A percentile compares a stretch with the other conserved stretches of the same genome.
Evolutionary conservation across 1,140 invertebrate genomes (phyloP).

Genomic region (Drosophila orena): DNA sequence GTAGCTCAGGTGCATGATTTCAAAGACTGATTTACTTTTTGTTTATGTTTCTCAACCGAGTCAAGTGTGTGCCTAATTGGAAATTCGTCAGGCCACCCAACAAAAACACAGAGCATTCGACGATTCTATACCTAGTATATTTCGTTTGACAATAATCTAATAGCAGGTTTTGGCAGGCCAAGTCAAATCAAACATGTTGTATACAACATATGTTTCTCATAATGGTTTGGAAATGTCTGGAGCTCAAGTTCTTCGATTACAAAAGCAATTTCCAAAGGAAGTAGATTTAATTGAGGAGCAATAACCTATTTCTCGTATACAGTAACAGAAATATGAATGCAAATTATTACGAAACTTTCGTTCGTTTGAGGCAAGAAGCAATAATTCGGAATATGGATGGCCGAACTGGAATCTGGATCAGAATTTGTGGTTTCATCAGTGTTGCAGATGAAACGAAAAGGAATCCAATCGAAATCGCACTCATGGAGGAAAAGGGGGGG

Average conservation of each 20-base stretch:
- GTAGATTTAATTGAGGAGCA: too few relatives aligned
- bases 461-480: conserved; percentile 20
- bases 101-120: too few relatives aligned
- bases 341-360: conserved; percentile 9
- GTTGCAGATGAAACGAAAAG: not conserved
- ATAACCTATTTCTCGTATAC: not conserved
- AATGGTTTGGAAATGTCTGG: too few relatives aligned
- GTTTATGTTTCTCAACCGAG: too few relatives aligned
- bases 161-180: too few relatives aligned
- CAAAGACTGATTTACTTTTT: not conserved
- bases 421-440: conserved; percentile 7
- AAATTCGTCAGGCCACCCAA: not conserved
- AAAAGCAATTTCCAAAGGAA: too few relatives aligned
- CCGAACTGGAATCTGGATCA: not conserved
- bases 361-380: not conserved
- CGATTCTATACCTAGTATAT: not conserved
- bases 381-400: not conserved
- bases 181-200: too few relatives aligned
- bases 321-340: not conserved
- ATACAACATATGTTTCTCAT: too few relatives aligned
- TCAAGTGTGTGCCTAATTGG: not conserved
- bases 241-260: too few relatives aligned
- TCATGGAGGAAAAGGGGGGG: not conserved
- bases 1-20: not conserved
- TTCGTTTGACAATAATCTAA: too few relatives aligned